Conservation (phyloP, 35 echinoderm and acorn worm genomes). For the Patiria miniata region DNA sequence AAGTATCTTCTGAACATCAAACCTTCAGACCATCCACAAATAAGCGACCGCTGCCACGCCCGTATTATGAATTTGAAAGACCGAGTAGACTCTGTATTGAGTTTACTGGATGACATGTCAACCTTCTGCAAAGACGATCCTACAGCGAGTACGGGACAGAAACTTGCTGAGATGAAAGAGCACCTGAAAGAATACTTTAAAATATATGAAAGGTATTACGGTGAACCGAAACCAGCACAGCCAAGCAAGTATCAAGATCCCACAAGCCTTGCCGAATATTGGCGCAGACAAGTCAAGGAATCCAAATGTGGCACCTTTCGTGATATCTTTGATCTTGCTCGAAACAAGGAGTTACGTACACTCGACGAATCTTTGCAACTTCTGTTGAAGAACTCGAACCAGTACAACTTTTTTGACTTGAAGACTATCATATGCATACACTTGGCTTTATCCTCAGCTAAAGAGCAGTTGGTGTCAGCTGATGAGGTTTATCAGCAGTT, state of each 20-base stretch:
- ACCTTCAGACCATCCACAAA: not conserved
- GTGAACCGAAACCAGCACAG: not conserved
- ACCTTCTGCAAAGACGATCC: constrained; percentile 14
- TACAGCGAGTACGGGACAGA: not conserved
- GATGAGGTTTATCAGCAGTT: constrained; percentile 24
- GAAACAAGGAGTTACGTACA: not conserved
- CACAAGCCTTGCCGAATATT: not conserved
- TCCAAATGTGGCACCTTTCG: not conserved
- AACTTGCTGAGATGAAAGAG: constrained; percentile 1
- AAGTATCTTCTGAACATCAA: not conserved
- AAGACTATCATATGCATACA: not conserved
- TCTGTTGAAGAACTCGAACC: not conserved
- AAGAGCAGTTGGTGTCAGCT: not conserved
- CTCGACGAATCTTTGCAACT: not conserved
- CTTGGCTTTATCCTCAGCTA: not conserved
- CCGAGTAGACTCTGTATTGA: not conserved
- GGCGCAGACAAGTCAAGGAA: not conserved
- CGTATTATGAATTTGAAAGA: not conserved
- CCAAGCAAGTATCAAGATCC: not conserved
- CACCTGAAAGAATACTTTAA: not conserved
- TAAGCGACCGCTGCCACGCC: not conserved
- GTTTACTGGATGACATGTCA: not conserved
- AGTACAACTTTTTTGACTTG: constrained; percentile 26
- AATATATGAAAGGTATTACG: not conserved
- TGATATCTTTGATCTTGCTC: constrained; percentile 25